A percentile compares a stretch with the other conserved stretches of the same genome.
Conservation (phyloP, 2,797 vertebrate genomes). For the Falco biarmicus region DNA sequence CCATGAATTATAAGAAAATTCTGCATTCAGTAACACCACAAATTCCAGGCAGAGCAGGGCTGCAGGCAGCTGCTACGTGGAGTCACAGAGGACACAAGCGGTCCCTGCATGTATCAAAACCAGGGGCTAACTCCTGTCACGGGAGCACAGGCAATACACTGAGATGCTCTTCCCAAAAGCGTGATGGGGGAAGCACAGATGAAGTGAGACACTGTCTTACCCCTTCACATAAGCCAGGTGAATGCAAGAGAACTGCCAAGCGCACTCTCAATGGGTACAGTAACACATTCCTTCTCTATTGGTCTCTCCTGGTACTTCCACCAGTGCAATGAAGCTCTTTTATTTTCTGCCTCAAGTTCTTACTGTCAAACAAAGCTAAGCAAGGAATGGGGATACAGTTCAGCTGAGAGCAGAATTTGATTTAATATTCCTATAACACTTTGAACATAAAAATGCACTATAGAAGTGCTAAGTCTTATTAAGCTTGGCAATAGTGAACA, state of each 20-base stretch:
- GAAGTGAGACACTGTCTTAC: neutral
- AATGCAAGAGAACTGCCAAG: neutral
- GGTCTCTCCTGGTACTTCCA: neutral
- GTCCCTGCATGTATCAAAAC: neutral
- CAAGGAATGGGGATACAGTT: constrained; percentile 23
- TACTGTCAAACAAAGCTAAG: constrained; percentile 41
- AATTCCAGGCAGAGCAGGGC: neutral
- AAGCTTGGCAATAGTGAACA: neutral
- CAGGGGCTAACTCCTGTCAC: neutral
- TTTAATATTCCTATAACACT: constrained; percentile 52
- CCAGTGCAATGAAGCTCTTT: constrained; percentile 13
- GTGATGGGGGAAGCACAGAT: neutral
- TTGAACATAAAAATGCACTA: constrained; percentile 51
- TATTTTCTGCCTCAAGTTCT: constrained; percentile 25
- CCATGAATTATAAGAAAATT: neutral
- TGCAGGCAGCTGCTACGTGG: neutral
- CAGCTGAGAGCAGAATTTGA: constrained; percentile 48
- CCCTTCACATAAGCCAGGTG: neutral
- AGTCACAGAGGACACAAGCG: neutral
- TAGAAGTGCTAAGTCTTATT: constrained; percentile 35
- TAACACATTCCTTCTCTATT: neutral
- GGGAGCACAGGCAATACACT: neutral
- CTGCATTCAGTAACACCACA: neutral
- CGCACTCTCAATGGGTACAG: neutral
- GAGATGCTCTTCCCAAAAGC: neutral